Evolutionary conservation across 53 echinoderm and acorn worm species (phyloP).

Genomic region (Actinopyga echinites): DNA sequence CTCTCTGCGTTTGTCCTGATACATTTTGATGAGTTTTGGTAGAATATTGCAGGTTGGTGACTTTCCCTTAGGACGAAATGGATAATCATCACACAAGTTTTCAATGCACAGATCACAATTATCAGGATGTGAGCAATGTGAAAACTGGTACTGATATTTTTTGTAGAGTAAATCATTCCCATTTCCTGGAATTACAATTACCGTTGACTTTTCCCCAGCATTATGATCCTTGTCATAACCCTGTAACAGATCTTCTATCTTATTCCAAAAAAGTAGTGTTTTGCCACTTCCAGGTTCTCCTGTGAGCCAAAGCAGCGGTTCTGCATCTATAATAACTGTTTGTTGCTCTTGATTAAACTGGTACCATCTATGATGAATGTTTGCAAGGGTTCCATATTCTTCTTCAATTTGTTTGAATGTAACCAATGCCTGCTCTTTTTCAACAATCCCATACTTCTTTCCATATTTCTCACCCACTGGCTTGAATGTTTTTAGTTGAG

Average conservation of each 20-base stretch:
- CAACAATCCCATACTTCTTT: too few relatives aligned
- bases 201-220: too few relatives aligned
- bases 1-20: not conserved
- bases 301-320: not conserved
- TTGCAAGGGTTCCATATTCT: not conserved
- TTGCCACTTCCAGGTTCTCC: conserved; percentile 33
- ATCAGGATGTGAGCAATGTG: too few relatives aligned
- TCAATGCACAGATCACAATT: too few relatives aligned
- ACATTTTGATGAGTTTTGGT: not conserved
- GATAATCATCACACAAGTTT: too few relatives aligned
- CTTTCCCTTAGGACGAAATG: not conserved
- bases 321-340: not conserved
- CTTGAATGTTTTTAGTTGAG: not conserved
- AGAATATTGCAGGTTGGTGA: not conserved
- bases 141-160: too few relatives aligned
- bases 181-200: too few relatives aligned
- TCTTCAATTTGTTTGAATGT: not conserved
- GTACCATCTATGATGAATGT: not conserved
- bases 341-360: not conserved
- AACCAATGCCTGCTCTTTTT: not conserved
- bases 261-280: not conserved
- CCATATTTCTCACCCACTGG: too few relatives aligned
- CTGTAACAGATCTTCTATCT: not conserved
- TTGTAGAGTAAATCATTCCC: too few relatives aligned
- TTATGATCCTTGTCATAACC: too few relatives aligned